Evolutionary conservation across 37 sponge, comb jelly and placozoan species (phyloP).

Genomic region (Tethya wilhelma): DNA sequence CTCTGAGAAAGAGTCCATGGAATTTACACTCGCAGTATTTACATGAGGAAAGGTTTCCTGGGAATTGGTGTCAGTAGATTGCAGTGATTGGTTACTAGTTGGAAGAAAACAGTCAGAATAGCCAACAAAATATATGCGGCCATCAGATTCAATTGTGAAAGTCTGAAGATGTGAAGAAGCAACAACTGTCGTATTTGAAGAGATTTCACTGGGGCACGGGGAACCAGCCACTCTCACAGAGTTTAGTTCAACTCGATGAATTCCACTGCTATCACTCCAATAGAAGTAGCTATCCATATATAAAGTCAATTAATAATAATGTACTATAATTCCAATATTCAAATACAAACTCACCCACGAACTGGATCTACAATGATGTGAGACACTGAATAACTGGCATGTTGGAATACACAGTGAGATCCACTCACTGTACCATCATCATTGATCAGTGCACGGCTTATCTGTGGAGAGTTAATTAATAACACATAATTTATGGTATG

Average conservation of each 20-base stretch:
- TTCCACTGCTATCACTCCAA: background rate
- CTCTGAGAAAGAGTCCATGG: slow-evolving; percentile 1
- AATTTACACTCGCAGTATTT: background rate
- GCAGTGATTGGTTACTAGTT: background rate
- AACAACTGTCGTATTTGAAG: background rate
- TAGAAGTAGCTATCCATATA: slow-evolving; percentile 55
- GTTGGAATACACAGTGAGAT: background rate
- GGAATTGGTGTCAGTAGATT: background rate
- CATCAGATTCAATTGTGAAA: slow-evolving; percentile 30
- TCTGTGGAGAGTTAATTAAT: no score
- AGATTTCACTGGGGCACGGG: background rate
- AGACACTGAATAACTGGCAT: background rate
- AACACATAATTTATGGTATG: no score
- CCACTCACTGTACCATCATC: background rate
- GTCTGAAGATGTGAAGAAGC: background rate
- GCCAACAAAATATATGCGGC: background rate
- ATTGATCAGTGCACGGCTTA: background rate
- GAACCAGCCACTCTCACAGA: background rate
- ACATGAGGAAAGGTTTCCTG: background rate
- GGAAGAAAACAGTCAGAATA: background rate
- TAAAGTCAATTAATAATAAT: no score
- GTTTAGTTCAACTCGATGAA: background rate
- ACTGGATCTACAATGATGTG: slow-evolving; percentile 36
- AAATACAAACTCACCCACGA: slow-evolving; percentile 26
- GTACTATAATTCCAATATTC: no score